Base-by-base conservation (phyloP, 2,113 vertebrate genomes). In the Bettongia penicillata region DNA sequence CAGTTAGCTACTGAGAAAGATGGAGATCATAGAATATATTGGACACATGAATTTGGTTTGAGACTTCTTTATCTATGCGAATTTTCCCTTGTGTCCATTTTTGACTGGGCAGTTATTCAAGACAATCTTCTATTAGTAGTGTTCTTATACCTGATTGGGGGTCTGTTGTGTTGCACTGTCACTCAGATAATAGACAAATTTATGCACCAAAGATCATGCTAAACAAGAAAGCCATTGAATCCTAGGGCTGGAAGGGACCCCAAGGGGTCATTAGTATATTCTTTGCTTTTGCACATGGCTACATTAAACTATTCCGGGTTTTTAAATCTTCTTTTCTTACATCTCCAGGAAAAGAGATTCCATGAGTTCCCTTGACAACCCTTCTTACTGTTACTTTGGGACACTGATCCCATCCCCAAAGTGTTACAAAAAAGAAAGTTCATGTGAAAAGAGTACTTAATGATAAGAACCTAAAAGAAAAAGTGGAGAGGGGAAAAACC, bases 361-460 rank as follows among this genome's bases (percentile, higher is more conserved):
- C 43, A 52, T 28, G 91, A 55, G 51, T 91, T 95, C 91, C 53
- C 84, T 61, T 97, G 91, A 51, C 93, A 96, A 92, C 94, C 94
- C 94, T 92, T 96, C 93, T 97, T 97, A 84, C 96, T 93, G 93
- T 95, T 92, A 93, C 50, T 53, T 31, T 23, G n/a, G 1, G 22
- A 94, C 90, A 96, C 89, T 89, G 53, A 94, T 95, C 92, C 96
- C 95, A 96, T 77, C 91, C 92, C 47, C n/a, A 92, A 96, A 90
- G 51, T 90, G 52, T 94, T 97, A 96, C 31, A 92, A 92, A 94
- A 95, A 93, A 90, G 93, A 57, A 53, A 94, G 94, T 94, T 94
- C 96, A 95, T 89, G n/a, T 96, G 92, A 84, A 84, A 84, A 84
- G 68, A 84, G n/a, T 52, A 97, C 91, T 98, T 96, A 93, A 94